Evolutionary conservation across 2,113 vertebrate species (phyloP).

Genomic region (Urocolius indicus): DNA sequence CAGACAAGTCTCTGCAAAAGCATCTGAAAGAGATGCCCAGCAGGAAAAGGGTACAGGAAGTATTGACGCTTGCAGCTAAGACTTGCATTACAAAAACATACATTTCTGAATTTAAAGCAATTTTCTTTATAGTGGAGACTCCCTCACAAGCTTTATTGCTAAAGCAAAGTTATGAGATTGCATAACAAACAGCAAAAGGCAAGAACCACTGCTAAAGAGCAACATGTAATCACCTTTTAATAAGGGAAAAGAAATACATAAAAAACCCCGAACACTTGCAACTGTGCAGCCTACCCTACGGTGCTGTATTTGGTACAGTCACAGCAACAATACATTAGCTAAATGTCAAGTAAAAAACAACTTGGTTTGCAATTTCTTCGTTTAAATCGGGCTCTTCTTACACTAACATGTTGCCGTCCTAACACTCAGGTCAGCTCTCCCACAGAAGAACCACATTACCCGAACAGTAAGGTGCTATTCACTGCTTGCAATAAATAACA

Average conservation of each 20-base stretch:
- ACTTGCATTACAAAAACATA: conserved; percentile 20
- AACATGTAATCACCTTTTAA: background rate
- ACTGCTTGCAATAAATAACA: background rate
- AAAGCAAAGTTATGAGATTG: background rate
- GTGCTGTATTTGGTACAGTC: background rate
- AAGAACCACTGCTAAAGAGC: background rate
- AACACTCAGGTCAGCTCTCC: background rate
- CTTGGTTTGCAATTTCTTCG: background rate
- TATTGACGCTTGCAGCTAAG: background rate
- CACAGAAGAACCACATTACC: background rate
- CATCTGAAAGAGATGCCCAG: conserved; percentile 55
- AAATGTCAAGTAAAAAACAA: conserved; percentile 15
- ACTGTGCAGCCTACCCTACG: background rate
- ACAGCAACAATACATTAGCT: background rate
- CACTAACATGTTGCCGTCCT: background rate
- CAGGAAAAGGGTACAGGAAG: conserved; percentile 58
- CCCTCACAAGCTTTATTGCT: background rate
- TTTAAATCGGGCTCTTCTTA: background rate
- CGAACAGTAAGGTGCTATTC: background rate
- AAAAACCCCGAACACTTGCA: background rate
- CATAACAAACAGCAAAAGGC: background rate
- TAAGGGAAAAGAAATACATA: background rate
- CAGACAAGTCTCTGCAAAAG: conserved; percentile 57
- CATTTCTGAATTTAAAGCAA: conserved; percentile 19
- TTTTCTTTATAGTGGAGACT: background rate